Base-by-base conservation (phyloP, 30 jellyfish, hydroid and myxozoan genomes). In the Hydractinia symbiolongicarpus region DNA sequence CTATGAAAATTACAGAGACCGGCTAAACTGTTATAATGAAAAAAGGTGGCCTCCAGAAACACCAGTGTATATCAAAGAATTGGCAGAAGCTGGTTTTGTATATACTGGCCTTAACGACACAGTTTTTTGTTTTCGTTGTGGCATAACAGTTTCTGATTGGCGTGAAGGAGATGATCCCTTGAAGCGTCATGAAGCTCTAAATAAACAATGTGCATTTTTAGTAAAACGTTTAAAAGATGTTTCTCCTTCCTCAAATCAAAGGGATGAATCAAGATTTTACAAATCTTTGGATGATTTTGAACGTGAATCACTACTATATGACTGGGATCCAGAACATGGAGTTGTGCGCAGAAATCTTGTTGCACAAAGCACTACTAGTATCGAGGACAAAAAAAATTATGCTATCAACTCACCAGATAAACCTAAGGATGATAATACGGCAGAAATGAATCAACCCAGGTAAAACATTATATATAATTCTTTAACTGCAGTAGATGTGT, bases 51-150 rank as follows among this genome's bases (percentile, higher is more conserved):
- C 99, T 56, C 53, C 50, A 10, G 96, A 82, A 11, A 76, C 95
- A 21, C 96, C 97, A 7, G 89, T 55, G 4, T 77, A 49, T 73
- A 85, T 94, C 57, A 94, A 94, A 81, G 96, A 84, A 44, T 91
- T 94, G 60, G 97, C 79, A 9, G 99, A 94, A 79, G 99, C 99
- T 2, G 99, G 99, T 15, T 88, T 88, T 61, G 91, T 51, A 54
- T 94, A 53, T 86, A 66, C 95, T 9, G 96, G 95, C 5, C 69
- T 9, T 50, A 58, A 57, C 49, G 96, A 88, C 72, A 10, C 79
- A 11, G 99, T 88, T 4, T 72, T 17, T 77, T 94, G 99, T 71
- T 94, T 68, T 79, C 70, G 72, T 14, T 94, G 99, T 56, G 88
- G 86, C 5, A n/a, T 81, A 4, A 72, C 76, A 64, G 66, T 77